Conservation (phyloP, 2,113 vertebrate genomes). For the Leuciscus idus region DNA sequence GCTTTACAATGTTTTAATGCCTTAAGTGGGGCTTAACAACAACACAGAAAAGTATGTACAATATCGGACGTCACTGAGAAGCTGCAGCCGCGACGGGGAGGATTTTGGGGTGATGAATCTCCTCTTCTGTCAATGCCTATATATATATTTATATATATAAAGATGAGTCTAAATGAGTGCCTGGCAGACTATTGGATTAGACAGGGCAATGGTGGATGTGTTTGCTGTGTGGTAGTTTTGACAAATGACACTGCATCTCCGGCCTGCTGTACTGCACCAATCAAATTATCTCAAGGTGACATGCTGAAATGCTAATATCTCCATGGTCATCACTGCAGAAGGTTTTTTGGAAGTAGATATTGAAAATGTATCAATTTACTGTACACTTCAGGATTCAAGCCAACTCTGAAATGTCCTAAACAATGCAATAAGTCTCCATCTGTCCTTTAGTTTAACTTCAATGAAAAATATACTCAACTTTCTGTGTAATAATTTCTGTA, state of each 20-base stretch:
- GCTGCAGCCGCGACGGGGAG: no score
- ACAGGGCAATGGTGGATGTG: background rate
- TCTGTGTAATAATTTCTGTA: no score
- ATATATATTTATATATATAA: background rate
- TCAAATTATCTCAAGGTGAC: slow-evolving; percentile 37
- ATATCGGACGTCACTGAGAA: no score
- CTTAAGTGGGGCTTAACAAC: no score
- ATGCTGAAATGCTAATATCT: slow-evolving; percentile 2
- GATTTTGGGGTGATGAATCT: no score
- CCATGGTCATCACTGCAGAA: background rate
- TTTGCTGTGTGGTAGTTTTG: slow-evolving; percentile 2
- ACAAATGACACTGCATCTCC: slow-evolving; percentile 21
- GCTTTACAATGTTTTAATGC: no score
- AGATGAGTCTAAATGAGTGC: background rate
- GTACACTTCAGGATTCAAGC: background rate
- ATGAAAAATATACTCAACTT: background rate
- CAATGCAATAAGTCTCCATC: background rate
- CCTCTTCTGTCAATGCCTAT: no score
- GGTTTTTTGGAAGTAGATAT: background rate
- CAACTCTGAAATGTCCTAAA: background rate
- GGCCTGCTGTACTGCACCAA: slow-evolving; percentile 1
- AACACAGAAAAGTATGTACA: no score
- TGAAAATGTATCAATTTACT: background rate
- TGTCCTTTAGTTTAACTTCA: no score
- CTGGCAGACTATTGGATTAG: background rate